Conservation (phyloP, 2,797 vertebrate species). For the Bradypodion pumilum region DNA sequence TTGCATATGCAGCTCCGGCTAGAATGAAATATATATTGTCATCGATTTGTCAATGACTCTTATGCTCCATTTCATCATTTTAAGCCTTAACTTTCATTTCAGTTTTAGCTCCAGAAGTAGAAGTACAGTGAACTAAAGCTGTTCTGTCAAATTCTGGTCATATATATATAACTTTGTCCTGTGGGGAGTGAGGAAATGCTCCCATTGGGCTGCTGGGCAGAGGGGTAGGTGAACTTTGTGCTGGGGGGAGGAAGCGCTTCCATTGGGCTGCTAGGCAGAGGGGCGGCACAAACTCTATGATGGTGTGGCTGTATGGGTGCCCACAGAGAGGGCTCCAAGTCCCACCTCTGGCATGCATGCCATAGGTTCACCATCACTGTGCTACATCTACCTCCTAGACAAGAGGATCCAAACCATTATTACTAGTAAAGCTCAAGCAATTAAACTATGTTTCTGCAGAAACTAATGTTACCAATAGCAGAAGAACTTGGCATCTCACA, state of each 20-base stretch:
- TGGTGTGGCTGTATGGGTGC: too few species aligned
- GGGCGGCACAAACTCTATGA: too few species aligned
- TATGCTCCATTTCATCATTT: neutral
- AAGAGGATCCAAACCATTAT: neutral
- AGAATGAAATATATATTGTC: neutral
- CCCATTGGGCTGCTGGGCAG: too few species aligned
- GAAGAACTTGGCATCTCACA: neutral
- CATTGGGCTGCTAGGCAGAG: too few species aligned
- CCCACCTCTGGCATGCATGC: too few species aligned
- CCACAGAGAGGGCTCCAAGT: too few species aligned
- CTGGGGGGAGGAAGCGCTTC: too few species aligned
- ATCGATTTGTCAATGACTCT: neutral
- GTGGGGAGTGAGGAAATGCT: too few species aligned
- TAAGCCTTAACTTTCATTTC: neutral
- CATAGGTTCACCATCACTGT: too few species aligned
- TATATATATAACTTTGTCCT: too few species aligned
- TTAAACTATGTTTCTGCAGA: neutral
- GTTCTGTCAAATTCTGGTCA: neutral
- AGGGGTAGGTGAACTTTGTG: too few species aligned
- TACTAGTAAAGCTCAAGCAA: neutral
- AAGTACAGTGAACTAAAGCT: neutral
- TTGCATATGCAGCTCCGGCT: neutral
- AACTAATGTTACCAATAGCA: neutral
- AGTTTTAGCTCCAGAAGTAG: neutral
- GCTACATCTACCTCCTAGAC: too few species aligned